Base-by-base conservation (phyloP, 2,888 invertebrate species). In the Onchidella celtica region DNA sequence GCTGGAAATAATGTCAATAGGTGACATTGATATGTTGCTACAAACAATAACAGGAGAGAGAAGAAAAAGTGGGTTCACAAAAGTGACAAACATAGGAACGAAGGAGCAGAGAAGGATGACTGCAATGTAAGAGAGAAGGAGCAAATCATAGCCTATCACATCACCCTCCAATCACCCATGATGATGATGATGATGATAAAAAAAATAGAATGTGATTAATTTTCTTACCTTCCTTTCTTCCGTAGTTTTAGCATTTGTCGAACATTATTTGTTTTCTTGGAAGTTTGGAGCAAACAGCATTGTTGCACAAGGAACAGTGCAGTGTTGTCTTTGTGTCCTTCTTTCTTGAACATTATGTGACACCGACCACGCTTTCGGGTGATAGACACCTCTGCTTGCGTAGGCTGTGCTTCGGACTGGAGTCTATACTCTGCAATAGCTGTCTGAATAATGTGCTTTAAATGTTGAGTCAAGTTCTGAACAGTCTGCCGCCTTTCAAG, bases 281-380 rank as follows among this genome's bases (percentile, higher is more conserved):
- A 61, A 14, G 61, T n/a, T 61, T 6, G 6, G 11, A 14, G n/a
- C 61, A 61, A 14, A 27, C 27, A 27, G 6, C 4, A 24, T n/a
- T 61, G 4, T 61, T 21, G 61, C n/a, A 61, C 21, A 61, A 27
- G 27, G 61, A 61, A 27, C 61, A 61, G 61, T n/a, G n/a, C 4
- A 24, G 11, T 6, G 61, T 61, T 61, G 61, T 61, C 61, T 24
- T 61, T 27, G 21, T 61, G 6, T n/a, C 61, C 6, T 14, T 9
- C 14, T 14, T n/a, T 14, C 4, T 14, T 27, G 17, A 11, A 11
- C 17, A 17, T 11, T 6, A 47, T 47, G n/a, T 61, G 61, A 27
- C n/a, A 61, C n/a, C 61, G 61, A 6, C 61, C 61, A 61, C 61
- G 61, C 61, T 61, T 61, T 61, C 61, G 6, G 6, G n/a, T 61